Evolutionary conservation across 2,113 vertebrate species (phyloP).

Genomic region (Pelobates fuscus): DNA sequence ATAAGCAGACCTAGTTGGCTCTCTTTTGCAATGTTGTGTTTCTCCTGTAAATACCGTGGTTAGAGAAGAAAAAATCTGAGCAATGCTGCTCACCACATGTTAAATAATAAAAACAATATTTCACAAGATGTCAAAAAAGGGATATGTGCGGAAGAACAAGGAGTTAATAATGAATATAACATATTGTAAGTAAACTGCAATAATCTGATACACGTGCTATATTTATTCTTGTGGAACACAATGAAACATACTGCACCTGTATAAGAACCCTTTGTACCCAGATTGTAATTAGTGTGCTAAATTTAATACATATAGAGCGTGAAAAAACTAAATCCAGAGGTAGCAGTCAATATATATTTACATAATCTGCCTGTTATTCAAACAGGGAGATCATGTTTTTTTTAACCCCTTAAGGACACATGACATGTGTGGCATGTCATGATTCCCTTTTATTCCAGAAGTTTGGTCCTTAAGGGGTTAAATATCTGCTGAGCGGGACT

Average conservation of each 20-base stretch:
- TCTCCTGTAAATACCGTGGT: constrained; percentile 48
- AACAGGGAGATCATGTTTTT: too few species aligned
- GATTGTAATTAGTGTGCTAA: not conserved
- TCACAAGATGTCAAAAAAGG: constrained; percentile 20
- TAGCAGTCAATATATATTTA: too few species aligned
- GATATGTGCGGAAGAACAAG: constrained; percentile 27
- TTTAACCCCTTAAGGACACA: too few species aligned
- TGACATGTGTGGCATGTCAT: too few species aligned
- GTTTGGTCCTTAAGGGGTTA: too few species aligned
- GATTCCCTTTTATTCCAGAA: too few species aligned
- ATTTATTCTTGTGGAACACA: not conserved
- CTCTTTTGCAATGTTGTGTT: constrained; percentile 23
- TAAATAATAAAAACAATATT: constrained; percentile 44
- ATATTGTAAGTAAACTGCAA: constrained; percentile 14
- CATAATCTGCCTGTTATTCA: too few species aligned
- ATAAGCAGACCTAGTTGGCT: constrained; percentile 51
- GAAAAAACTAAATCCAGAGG: too few species aligned
- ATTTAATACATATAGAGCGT: too few species aligned
- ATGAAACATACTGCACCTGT: not conserved
- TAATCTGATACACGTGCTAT: not conserved
- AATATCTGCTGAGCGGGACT: too few species aligned
- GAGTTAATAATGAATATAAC: constrained; percentile 3
- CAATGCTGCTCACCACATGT: constrained; percentile 48
- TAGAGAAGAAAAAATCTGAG: constrained; percentile 20
- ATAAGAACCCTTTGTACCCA: not conserved